A percentile compares a stretch with the other conserved stretches of the same genome.
These are phyloP conservation scores for Eristalinus sepulchralis DNA, from an alignment of 2,888 invertebrate genomes.

Conservation along the genomic window DNA sequence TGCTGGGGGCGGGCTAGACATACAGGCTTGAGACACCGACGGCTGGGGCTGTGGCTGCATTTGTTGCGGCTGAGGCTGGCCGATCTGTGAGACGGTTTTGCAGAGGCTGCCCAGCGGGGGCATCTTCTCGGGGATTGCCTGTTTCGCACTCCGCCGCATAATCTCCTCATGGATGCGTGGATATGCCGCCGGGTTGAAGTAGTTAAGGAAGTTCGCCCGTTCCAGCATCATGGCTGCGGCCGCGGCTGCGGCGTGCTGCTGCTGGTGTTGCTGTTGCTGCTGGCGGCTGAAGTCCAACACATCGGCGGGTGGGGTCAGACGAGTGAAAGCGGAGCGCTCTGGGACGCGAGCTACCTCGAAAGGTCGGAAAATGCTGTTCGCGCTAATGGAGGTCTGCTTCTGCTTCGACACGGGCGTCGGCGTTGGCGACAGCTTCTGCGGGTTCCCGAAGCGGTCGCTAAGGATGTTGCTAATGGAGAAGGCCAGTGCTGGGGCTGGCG, in stretches of 20 bases:
- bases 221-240: conserved; percentile 80
- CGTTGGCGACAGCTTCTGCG: conserved; percentile 28
- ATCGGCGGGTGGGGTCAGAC: conserved; percentile 75
- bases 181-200: conserved; percentile 80
- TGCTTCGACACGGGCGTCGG: background rate
- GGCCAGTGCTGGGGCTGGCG: conserved; percentile 78
- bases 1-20: conserved; percentile 72
- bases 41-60: conserved; percentile 73
- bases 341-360: conserved; percentile 76
- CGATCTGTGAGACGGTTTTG: conserved; percentile 87
- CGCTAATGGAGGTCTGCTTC: background rate
- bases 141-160: conserved; percentile 76
- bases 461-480: conserved; percentile 81
- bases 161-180: conserved; percentile 81
- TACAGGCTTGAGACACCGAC: conserved; percentile 73
- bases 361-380: conserved; percentile 78
- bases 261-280: conserved; percentile 74
- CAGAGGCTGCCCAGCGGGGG: conserved; percentile 86
- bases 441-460: conserved; percentile 79
- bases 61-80: conserved; percentile 77
- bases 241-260: conserved; percentile 78
- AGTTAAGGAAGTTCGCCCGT: conserved; percentile 79
- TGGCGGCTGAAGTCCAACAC: conserved; percentile 78
- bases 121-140: conserved; percentile 76
- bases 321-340: conserved; percentile 78